Base-by-base conservation (phyloP, 1,140 invertebrate genomes). In the Palaemon carinicauda region DNA sequence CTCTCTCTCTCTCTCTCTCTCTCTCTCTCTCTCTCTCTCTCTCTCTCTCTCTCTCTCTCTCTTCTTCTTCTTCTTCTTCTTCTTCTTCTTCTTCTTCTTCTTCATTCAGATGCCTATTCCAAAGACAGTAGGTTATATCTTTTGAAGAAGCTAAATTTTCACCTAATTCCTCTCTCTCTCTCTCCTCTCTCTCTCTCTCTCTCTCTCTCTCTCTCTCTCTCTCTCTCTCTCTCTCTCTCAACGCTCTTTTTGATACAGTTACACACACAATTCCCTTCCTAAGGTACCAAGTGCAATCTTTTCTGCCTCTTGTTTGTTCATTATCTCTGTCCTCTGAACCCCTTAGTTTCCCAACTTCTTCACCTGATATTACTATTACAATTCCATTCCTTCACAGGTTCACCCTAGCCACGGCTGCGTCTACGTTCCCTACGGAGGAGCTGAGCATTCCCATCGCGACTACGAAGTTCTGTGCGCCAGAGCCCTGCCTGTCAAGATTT, bases 401-500 rank as follows among this genome's bases (percentile, higher is more conserved):
- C 83, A 85, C 53, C 54, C 54, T 12, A 85, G 75, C 21, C 83
- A 85, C 27, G 83, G n/a, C 24, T 56, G 69, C 31, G 78, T 75
- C 60, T 85, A 85, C 41, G 60, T 85, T 17, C 83, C 83, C 21
- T 85, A 85, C 41, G 75, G 75, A 3, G 83, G 83, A 24, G 33
- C 21, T 10, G 83, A 85, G 31, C 83, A 85, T 60, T 19, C 83
- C 74, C 83, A 85, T 77, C 75, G 77, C 21, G 51, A 85, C 24
- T 85, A 85, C 56, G 83, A 85, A 24, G 83, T 85, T 10, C 83
- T 85, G 14, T 85, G 83, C 33, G 83, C 52, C 24, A 54, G 60
- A 5, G n/a, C 52, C 19, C 50, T 85, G 19, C 54, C n/a, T 14
- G 53, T 29, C 41, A 85, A 33, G 24, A 27, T 80, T 19, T 85